Evolutionary conservation across 2,888 invertebrate genomes (phyloP).

Genomic region (Encarsia formosa): DNA sequence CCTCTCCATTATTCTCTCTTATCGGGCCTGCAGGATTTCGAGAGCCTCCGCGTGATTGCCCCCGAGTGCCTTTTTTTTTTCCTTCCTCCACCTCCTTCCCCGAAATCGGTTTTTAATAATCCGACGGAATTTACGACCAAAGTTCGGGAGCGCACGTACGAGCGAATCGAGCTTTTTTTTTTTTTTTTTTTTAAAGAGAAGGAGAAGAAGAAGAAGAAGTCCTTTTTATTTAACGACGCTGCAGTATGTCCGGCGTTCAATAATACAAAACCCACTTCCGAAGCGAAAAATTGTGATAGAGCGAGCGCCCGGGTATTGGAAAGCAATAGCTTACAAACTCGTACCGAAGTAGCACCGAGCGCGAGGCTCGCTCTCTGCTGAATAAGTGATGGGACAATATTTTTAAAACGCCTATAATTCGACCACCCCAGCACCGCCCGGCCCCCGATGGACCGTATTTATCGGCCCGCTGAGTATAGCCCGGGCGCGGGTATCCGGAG

Average conservation of each 20-base stretch:
- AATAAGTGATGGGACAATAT: slow-evolving; percentile 52
- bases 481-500: slow-evolving; percentile 4
- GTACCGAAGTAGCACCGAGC: slow-evolving; percentile 28
- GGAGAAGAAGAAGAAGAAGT: too few relatives aligned
- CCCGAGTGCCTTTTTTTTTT: too few relatives aligned
- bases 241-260: slow-evolving; percentile 18
- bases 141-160: background rate
- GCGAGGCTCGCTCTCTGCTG: slow-evolving; percentile 33
- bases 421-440: slow-evolving; percentile 33
- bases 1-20: too few relatives aligned
- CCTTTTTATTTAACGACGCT: too few relatives aligned
- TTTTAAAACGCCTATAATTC: slow-evolving; percentile 53
- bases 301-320: slow-evolving; percentile 45
- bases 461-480: slow-evolving; percentile 51
- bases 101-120: too few relatives aligned
- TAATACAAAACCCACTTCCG: slow-evolving; percentile 24
- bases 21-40: too few relatives aligned
- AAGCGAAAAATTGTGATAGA: slow-evolving; percentile 48
- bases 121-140: too few relatives aligned
- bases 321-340: slow-evolving; percentile 51
- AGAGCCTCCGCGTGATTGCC: too few relatives aligned
- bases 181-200: slow-evolving; percentile 9
- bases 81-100: too few relatives aligned
- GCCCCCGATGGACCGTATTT: slow-evolving; percentile 38
- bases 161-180: background rate